These are phyloP conservation scores for Thereuonema tuberculata DNA, from an alignment of 1,140 invertebrate genomes.

Conservation along the genomic window DNA sequence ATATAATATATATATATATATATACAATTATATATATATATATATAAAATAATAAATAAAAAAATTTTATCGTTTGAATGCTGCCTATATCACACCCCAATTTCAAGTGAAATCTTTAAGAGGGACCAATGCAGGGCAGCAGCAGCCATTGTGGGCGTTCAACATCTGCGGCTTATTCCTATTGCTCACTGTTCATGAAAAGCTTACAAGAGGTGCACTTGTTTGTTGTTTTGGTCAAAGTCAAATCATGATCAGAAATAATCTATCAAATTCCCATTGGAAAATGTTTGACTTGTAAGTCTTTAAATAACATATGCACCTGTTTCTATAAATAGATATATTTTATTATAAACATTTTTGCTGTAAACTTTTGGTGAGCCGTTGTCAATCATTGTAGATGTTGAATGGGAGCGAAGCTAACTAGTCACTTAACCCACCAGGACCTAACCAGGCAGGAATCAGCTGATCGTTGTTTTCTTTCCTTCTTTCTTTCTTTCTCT, in stretches of 20 bases:
- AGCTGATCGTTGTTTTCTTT: no score
- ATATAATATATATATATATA: background rate
- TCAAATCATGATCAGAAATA: background rate
- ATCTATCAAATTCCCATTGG: background rate
- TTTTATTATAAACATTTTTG: slow-evolving; percentile 11
- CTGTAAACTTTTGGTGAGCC: slow-evolving; percentile 1
- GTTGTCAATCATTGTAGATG: slow-evolving; percentile 4
- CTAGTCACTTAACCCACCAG: background rate
- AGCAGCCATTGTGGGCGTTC: no score
- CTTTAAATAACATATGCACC: slow-evolving; percentile 8
- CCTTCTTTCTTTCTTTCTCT: no score
- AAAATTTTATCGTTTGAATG: no score
- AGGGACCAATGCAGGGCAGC: no score
- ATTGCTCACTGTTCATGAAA: no score
- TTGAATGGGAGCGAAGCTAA: background rate
- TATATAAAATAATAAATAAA: no score
- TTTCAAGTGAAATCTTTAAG: no score
- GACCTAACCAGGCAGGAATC: background rate
- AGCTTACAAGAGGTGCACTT: slow-evolving; percentile 8
- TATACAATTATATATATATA: background rate
- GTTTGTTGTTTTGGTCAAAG: background rate
- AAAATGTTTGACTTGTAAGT: slow-evolving; percentile 3
- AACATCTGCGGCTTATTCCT: no score
- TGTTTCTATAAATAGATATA: slow-evolving; percentile 11
- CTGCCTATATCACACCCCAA: no score